Evolutionary conservation across 2,888 invertebrate genomes (phyloP).

Genomic region (Coecobrya sp.): DNA sequence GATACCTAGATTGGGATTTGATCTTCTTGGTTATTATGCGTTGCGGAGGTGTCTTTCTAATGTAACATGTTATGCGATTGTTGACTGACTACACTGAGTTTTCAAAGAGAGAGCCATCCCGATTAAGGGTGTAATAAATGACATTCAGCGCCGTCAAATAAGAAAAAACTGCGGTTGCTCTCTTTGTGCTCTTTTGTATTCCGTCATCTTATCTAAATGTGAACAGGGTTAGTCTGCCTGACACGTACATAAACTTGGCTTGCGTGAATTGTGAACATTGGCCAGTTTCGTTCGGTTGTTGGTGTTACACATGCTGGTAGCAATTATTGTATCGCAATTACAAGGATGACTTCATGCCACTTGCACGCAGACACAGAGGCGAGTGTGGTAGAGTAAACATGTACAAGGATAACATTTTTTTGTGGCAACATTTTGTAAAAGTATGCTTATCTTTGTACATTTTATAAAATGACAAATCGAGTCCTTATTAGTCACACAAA

Average conservation of each 20-base stretch:
- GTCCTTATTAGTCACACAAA: not conserved
- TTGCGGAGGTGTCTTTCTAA: too few relatives aligned
- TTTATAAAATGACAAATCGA: not conserved
- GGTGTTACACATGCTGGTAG: slow-evolving; percentile 18
- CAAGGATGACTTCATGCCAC: not conserved
- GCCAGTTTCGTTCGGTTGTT: too few relatives aligned
- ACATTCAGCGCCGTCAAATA: slow-evolving; percentile 8
- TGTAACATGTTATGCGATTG: too few relatives aligned
- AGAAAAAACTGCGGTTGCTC: not conserved
- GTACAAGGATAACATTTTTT: too few relatives aligned
- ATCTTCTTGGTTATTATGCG: too few relatives aligned
- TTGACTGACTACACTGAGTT: too few relatives aligned
- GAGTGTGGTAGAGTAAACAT: too few relatives aligned
- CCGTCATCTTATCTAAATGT: slow-evolving; percentile 2
- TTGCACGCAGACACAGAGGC: not conserved
- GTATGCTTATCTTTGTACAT: not conserved
- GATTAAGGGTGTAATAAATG: slow-evolving; percentile 24
- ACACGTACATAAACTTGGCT: not conserved
- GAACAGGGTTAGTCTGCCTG: not conserved
- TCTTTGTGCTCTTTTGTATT: not conserved
- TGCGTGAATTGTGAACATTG: not conserved
- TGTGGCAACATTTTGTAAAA: not conserved
- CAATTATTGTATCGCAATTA: slow-evolving; percentile 8
- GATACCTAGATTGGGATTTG: not conserved
- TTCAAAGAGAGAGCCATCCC: too few relatives aligned